phyloP scores from a whole-genome alignment of 2,888 invertebrate species.

The Dolichopus griseipennis region DNA sequence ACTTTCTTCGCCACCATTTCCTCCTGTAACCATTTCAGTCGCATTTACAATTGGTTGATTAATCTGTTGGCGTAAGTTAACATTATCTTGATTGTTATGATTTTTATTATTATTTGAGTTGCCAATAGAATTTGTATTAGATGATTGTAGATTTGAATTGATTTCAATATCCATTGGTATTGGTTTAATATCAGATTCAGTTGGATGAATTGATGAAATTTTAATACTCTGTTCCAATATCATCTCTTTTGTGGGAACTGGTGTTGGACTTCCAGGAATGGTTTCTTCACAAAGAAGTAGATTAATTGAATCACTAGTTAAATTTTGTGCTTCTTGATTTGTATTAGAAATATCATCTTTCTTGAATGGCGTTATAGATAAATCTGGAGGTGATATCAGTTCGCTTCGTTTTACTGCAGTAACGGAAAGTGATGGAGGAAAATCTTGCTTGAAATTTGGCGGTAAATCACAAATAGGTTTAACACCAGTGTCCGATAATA shows the following conservation, averaged over 20 bases:
- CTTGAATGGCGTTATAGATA: constrained; percentile 15
- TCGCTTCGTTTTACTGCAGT: background rate
- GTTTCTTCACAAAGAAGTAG: constrained; percentile 79
- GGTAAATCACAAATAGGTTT: constrained; percentile 28
- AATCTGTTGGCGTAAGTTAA: constrained; percentile 8
- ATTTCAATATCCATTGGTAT: constrained; percentile 31
- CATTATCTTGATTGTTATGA: background rate
- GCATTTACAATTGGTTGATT: constrained; percentile 3
- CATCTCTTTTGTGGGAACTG: constrained; percentile 44
- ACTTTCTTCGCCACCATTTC: background rate
- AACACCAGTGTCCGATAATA: constrained; percentile 26
- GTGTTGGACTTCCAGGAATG: constrained; percentile 81
- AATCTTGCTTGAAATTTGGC: constrained; percentile 21
- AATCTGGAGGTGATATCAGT: constrained; percentile 18
- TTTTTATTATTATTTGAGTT: constrained; percentile 16
- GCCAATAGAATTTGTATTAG: constrained; percentile 23
- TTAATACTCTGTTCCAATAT: constrained; percentile 36
- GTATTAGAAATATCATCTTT: constrained; percentile 20
- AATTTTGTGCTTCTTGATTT: constrained; percentile 22
- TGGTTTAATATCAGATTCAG: constrained; percentile 38
- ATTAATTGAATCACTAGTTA: constrained; percentile 58
- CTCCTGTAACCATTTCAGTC: background rate
- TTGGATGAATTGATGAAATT: constrained; percentile 35
- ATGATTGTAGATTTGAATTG: constrained; percentile 19
- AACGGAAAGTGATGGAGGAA: background rate